These are phyloP conservation scores for Tetramorium simillimum DNA, from an alignment of 1,140 invertebrate genomes.

Conservation along the genomic window DNA sequence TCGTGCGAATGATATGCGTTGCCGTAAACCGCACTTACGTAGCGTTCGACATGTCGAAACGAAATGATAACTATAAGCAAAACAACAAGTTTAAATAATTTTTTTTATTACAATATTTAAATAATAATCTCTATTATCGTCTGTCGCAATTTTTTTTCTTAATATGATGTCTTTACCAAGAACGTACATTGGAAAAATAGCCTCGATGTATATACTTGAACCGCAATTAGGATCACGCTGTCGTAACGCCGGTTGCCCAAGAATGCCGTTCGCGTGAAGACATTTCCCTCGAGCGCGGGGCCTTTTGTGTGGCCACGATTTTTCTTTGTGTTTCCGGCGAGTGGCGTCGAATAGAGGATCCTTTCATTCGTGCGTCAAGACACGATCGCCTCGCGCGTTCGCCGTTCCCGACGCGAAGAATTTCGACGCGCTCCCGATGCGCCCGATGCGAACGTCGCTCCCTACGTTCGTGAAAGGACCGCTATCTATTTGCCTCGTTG, in stretches of 20 bases:
- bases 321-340: slow-evolving; percentile 49
- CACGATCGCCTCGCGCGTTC: slow-evolving; percentile 23
- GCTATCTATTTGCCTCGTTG: slow-evolving; percentile 17
- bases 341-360: slow-evolving; percentile 36
- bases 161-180: not conserved
- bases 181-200: not conserved
- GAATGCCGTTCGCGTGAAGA: slow-evolving; percentile 6
- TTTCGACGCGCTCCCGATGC: slow-evolving; percentile 19
- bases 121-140: not conserved
- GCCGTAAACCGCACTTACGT: not conserved
- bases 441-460: slow-evolving; percentile 19
- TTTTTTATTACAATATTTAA: too few relatives aligned
- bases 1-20: not conserved
- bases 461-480: slow-evolving; percentile 43
- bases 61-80: not conserved
- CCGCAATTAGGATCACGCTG: slow-evolving; percentile 14
- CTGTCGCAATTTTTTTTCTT: too few relatives aligned
- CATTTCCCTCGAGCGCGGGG: not conserved
- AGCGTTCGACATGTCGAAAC: not conserved
- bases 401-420: slow-evolving; percentile 2
- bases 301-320: slow-evolving; percentile 30
- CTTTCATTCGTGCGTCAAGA: slow-evolving; percentile 40
- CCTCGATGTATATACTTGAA: not conserved
- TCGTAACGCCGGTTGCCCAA: slow-evolving; percentile 30
- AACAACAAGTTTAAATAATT: too few relatives aligned